Percentiles rank a stretch among this genome's conserved stretches.
Evolutionary conservation across 2,113 vertebrate species (phyloP).

Genomic region (Xiphophorus hellerii): DNA sequence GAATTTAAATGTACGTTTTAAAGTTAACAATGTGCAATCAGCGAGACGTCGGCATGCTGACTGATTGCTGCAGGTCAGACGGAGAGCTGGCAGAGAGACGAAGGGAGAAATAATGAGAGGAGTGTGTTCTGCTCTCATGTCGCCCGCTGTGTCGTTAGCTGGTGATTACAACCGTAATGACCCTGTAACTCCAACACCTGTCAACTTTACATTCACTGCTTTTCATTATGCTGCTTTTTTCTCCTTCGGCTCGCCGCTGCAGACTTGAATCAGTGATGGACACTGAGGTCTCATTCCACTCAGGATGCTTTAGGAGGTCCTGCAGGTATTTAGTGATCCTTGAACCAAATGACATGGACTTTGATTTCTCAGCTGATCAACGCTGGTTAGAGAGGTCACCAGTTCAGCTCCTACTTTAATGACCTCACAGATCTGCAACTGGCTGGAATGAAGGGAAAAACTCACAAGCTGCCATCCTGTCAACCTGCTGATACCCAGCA

Average conservation of each 20-base stretch:
- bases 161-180: slow-evolving; percentile 67
- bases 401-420: neutral
- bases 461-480: no score
- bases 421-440: neutral
- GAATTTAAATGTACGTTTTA: slow-evolving; percentile 3
- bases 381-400: neutral
- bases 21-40: slow-evolving; percentile 21
- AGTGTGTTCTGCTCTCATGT: slow-evolving; percentile 33
- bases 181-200: slow-evolving; percentile 68
- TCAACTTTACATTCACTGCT: slow-evolving; percentile 44
- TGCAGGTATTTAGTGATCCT: neutral
- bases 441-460: neutral
- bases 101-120: neutral
- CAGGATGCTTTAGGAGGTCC: neutral
- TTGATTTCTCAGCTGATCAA: neutral
- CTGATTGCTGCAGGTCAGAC: slow-evolving; percentile 46
- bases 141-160: slow-evolving; percentile 55
- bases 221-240: slow-evolving; percentile 4
- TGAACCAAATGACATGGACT: neutral
- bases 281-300: neutral
- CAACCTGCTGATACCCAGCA: no score
- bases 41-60: slow-evolving; percentile 20
- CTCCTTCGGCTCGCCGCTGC: slow-evolving; percentile 4
- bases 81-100: slow-evolving; percentile 13
- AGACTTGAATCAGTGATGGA: slow-evolving; percentile 6